These are phyloP conservation scores for Taxidea taxus DNA, from an alignment of 2,113 vertebrate genomes.

Conservation along the genomic window DNA sequence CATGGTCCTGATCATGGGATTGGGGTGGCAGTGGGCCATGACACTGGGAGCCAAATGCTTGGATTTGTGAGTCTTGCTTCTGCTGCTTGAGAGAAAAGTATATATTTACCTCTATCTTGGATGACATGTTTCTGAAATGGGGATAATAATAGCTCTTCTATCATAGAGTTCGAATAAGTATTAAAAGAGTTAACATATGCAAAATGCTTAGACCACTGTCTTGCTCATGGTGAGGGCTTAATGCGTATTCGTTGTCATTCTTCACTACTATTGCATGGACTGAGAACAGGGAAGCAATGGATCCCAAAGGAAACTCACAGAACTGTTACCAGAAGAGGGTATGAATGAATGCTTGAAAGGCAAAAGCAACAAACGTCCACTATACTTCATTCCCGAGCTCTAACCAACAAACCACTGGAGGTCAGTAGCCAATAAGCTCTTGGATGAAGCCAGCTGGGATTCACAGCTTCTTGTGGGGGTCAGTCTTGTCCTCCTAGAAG, in stretches of 20 bases:
- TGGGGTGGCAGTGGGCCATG: not conserved
- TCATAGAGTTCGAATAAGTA: not conserved
- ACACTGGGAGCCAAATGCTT: not conserved
- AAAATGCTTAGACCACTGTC: not conserved
- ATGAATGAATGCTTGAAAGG: constrained; percentile 27
- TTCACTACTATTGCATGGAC: not conserved
- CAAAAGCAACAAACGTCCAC: not conserved
- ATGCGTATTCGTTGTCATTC: not conserved
- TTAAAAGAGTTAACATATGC: not conserved
- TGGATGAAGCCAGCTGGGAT: not conserved
- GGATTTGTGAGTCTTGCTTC: not conserved
- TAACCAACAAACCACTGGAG: not conserved
- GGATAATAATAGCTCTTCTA: not conserved
- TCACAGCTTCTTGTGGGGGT: not conserved
- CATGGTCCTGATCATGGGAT: not conserved
- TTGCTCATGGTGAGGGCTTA: not conserved
- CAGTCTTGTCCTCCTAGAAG: not conserved
- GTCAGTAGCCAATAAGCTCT: not conserved
- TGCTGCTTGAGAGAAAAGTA: not conserved
- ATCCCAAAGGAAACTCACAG: not conserved
- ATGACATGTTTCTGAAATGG: not conserved
- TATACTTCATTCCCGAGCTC: not conserved
- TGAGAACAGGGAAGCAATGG: not conserved
- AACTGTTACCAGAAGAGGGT: constrained; percentile 9
- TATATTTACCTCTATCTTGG: not conserved